phyloP scores from a whole-genome alignment of 1,140 invertebrate species.

The Seison nebaliae region DNA sequence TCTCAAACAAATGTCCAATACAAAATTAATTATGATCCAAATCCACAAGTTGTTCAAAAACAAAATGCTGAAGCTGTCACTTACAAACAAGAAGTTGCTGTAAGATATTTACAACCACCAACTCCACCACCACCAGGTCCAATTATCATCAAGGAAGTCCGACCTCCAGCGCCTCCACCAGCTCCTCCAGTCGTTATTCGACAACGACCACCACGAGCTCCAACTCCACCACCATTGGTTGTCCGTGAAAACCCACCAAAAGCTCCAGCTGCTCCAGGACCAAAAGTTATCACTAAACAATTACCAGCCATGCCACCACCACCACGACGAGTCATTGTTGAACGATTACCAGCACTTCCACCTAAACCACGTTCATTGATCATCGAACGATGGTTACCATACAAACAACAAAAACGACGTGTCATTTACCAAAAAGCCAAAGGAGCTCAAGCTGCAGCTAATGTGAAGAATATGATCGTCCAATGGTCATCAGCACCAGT shows the following conservation, averaged over 20 bases:
- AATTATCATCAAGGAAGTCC: slow-evolving; percentile 9
- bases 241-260: slow-evolving; percentile 12
- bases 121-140: slow-evolving; percentile 12
- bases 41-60: slow-evolving; percentile 7
- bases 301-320: slow-evolving; percentile 8
- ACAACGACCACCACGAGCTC: slow-evolving; percentile 8
- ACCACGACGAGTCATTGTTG: slow-evolving; percentile 12
- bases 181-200: slow-evolving; percentile 10
- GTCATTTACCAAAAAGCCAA: slow-evolving; percentile 5
- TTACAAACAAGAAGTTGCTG: slow-evolving; percentile 10
- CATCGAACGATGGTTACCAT: slow-evolving; percentile 11
- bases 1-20: slow-evolving; percentile 10
- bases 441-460: neutral
- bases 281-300: slow-evolving; percentile 7
- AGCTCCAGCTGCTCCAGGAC: slow-evolving; percentile 2
- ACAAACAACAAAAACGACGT: slow-evolving; percentile 6
- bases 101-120: slow-evolving; percentile 11
- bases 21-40: slow-evolving; percentile 7
- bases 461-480: slow-evolving; percentile 9
- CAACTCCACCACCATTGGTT: slow-evolving; percentile 8
- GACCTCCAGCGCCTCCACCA: slow-evolving; percentile 1
- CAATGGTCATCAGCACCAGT: slow-evolving; percentile 9
- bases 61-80: neutral
- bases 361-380: slow-evolving; percentile 10
- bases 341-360: slow-evolving; percentile 11